phyloP scores from a whole-genome alignment of 2,797 vertebrate genomes.

The Melanitta fusca region DNA sequence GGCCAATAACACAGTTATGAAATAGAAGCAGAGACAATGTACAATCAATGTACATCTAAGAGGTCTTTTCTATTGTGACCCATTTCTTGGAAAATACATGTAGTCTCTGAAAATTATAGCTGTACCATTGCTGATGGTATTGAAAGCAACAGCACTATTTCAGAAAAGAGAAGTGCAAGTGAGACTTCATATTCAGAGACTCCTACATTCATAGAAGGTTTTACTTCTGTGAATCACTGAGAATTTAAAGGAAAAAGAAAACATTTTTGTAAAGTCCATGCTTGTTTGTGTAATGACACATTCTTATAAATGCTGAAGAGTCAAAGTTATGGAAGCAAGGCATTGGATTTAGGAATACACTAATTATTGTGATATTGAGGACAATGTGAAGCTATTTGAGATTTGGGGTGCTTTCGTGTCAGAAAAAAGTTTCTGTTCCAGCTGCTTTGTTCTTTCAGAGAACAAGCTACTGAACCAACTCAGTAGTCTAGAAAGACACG shows the following conservation, averaged over 20 bases:
- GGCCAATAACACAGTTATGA: not conserved
- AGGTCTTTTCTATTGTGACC: not conserved
- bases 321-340: not conserved
- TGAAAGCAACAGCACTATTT: not conserved
- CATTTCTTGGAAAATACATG: not conserved
- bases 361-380: not conserved
- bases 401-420: not conserved
- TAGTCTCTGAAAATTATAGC: not conserved
- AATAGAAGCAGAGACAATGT: not conserved
- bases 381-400: not conserved
- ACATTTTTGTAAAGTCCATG: not conserved
- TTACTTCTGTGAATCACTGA: not conserved
- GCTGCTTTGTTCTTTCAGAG: not conserved
- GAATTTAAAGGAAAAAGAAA: not conserved
- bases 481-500: not conserved
- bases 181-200: not conserved
- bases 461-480: not conserved
- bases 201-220: not conserved
- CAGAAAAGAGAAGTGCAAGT: not conserved
- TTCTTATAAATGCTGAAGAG: not conserved
- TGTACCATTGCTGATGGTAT: not conserved
- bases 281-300: rapidly evolving
- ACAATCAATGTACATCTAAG: not conserved
- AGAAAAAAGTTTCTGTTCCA: not conserved
- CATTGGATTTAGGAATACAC: not conserved